phyloP scores from a whole-genome alignment of 1,140 invertebrate genomes.

The Papilio machaon region DNA sequence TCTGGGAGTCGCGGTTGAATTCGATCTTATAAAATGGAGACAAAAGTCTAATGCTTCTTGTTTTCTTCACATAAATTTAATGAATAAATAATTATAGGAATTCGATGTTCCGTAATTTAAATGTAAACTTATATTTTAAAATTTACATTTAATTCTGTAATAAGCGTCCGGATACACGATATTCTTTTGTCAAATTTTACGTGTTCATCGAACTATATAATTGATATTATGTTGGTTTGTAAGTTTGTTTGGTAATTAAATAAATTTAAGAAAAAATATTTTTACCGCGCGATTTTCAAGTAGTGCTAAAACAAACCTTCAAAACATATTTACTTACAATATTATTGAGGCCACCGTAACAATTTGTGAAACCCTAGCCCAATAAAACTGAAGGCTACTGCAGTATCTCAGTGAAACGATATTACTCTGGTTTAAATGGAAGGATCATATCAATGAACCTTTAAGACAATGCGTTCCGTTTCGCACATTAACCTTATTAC shows the following conservation, averaged over 20 bases:
- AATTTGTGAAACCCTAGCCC: neutral
- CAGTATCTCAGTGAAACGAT: neutral
- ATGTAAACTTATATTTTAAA: neutral
- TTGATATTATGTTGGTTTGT: too few relatives aligned
- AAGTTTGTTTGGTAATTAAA: too few relatives aligned
- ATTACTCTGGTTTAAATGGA: slow-evolving; percentile 8
- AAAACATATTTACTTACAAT: too few relatives aligned
- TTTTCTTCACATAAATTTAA: neutral
- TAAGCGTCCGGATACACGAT: too few relatives aligned
- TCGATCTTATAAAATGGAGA: slow-evolving; percentile 18
- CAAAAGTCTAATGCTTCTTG: slow-evolving; percentile 4
- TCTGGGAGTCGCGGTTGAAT: slow-evolving; percentile 25
- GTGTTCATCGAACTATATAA: too few relatives aligned
- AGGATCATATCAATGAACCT: slow-evolving; percentile 14
- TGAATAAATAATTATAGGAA: neutral
- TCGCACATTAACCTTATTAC: neutral
- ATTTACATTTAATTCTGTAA: neutral
- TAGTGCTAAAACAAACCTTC: too few relatives aligned
- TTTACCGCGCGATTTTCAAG: too few relatives aligned
- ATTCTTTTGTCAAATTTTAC: too few relatives aligned
- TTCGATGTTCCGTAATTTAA: neutral
- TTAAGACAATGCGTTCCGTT: slow-evolving; percentile 7
- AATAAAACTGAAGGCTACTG: neutral
- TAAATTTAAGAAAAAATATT: too few relatives aligned
- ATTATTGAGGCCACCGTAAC: neutral